A percentile compares a stretch with the other conserved stretches of the same genome.
phyloP scores from a whole-genome alignment of 2,888 invertebrate species.

The Xanthostigma xanthostigma region DNA sequence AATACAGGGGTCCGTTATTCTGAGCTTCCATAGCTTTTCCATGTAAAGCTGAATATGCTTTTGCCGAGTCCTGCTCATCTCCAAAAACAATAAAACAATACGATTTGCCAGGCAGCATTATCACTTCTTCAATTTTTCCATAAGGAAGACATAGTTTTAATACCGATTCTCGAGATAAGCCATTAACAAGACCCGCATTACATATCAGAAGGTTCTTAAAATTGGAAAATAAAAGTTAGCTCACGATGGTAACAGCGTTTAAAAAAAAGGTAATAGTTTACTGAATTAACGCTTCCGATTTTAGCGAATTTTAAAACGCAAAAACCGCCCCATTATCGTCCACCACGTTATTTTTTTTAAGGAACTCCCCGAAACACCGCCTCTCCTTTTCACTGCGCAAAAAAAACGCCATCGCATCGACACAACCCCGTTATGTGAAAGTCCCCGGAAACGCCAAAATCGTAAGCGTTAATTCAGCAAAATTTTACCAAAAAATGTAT shows the following conservation, averaged over 20 bases:
- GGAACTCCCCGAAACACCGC: too few species aligned
- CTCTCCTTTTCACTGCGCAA: too few species aligned
- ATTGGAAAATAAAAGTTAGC: constrained; percentile 12
- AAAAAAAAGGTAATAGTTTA: too few species aligned
- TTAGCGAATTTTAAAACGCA: too few species aligned
- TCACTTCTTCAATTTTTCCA: constrained; percentile 41
- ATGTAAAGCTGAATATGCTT: constrained; percentile 43
- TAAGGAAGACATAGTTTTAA: constrained; percentile 34
- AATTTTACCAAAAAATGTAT: too few species aligned
- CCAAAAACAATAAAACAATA: constrained; percentile 60
- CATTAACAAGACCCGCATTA: constrained; percentile 76
- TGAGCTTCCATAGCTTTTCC: constrained; percentile 40
- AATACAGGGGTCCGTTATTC: constrained; percentile 45
- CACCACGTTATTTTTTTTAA: too few species aligned
- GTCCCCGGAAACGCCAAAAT: too few species aligned
- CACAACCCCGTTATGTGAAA: too few species aligned
- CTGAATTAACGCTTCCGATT: too few species aligned
- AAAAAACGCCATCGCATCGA: too few species aligned
- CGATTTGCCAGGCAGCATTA: constrained; percentile 65
- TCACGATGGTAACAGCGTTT: constrained; percentile 1
- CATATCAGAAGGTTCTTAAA: constrained; percentile 61
- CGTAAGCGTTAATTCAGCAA: too few species aligned
- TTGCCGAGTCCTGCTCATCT: constrained; percentile 32
- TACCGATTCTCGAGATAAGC: constrained; percentile 50
- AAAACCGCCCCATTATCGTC: too few species aligned